Evolutionary conservation across 92 coral and sea anemone species (phyloP), one percentile per base, ranked within the genome.

Genomic region (Palythoa heliodiscus): DNA sequence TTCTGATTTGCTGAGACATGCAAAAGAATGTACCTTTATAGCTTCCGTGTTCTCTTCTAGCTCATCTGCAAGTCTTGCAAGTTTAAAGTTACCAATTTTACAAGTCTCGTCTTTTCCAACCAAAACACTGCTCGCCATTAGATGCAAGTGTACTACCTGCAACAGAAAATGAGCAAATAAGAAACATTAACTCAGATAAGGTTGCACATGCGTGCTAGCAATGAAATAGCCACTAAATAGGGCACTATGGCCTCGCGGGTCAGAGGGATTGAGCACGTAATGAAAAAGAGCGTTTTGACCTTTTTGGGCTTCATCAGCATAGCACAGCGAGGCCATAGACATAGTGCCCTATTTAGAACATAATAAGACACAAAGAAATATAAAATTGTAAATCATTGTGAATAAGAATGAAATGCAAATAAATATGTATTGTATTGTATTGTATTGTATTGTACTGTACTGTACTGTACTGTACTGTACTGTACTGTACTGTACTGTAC

Each of bases 1-100:
- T 6, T 43, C 50, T 43, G 5, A 43, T 43, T 43, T 43, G 7
- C 35, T 29, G 35, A 58, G 66, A 14, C 20, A 7, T 58, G 2
- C 3, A 15, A n/a, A 50, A 16, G 13, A 1, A 22, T 11, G 39
- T 47, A 80, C 84, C 84, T 80, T 80, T 22, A 80, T 47, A 2
- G 23, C 19, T 11, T 67, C 72, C 15, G 63, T 80, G 74, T 80
- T 54, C 11, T 48, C 84, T 14, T 80, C 61, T 24, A 23, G 73
- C 4, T 67, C 75, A 53, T 80, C 22, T 11, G 40, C 84, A 17
- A 24, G 24, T 80, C 74, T 64, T 63, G 84, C 84, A 23, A 80
- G 84, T 22, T 80, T 24, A 43, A 80, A 80, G 70, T 66, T 80
- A 14, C 84, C 84, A 80, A 80, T 47, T 80, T 80, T 80, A 29